Percentiles rank a stretch among this genome's conserved stretches.
phyloP scores from a whole-genome alignment of 1,140 invertebrate species.

The Metopolophium dirhodum region DNA sequence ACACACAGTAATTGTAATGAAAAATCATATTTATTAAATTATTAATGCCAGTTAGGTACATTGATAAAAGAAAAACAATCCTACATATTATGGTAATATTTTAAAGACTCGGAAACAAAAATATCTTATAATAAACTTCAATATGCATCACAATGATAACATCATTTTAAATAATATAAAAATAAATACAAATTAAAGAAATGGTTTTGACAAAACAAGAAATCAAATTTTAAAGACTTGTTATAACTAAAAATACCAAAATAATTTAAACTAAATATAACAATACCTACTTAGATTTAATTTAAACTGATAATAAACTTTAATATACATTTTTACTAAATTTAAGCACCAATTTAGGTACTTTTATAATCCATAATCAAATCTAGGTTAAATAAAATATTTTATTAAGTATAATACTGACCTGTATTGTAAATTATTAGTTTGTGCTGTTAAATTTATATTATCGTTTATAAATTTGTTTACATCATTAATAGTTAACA shows the following conservation, averaged over 20 bases:
- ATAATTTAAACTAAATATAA: not conserved
- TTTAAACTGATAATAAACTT: not conserved
- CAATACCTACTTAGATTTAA: not conserved
- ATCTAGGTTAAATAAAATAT: conserved; percentile 42
- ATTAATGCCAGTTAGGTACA: not conserved
- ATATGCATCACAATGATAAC: not conserved
- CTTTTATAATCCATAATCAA: conserved; percentile 34
- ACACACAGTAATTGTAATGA: not conserved
- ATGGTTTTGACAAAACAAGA: too few species aligned
- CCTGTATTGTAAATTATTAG: conserved; percentile 47
- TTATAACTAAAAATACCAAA: not conserved
- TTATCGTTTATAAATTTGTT: conserved; percentile 37
- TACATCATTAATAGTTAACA: conserved; percentile 29
- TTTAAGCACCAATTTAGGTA: not conserved
- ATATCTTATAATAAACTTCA: not conserved
- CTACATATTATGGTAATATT: not conserved
- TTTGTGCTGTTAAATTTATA: conserved; percentile 3
- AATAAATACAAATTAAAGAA: not conserved
- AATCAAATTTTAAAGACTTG: not conserved
- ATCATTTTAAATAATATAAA: not conserved
- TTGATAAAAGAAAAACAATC: not conserved
- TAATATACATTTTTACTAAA: not conserved
- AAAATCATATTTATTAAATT: not conserved
- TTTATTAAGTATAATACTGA: conserved; percentile 10
- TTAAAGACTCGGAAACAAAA: not conserved